phyloP scores from a whole-genome alignment of 2,113 vertebrate species.

The Plecotus auritus region DNA sequence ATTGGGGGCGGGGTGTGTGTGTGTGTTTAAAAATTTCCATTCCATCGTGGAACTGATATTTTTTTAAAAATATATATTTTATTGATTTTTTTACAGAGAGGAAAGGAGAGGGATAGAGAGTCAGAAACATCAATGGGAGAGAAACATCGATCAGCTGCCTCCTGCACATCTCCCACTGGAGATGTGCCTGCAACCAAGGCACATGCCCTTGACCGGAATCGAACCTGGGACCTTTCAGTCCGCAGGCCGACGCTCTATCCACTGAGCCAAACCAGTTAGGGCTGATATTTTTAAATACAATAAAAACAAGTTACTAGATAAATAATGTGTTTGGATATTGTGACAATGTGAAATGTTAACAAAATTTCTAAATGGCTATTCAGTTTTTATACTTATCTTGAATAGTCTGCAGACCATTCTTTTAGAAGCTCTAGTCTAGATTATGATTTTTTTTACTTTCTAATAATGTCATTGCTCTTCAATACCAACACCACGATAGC shows the following conservation, averaged over 20 bases:
- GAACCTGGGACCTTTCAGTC: no score
- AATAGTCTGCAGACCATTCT: background rate
- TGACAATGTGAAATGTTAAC: background rate
- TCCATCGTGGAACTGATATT: background rate
- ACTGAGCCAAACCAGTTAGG: no score
- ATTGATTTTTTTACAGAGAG: no score
- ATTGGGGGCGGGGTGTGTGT: background rate
- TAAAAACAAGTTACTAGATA: background rate
- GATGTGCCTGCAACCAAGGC: no score
- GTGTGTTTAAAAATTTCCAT: background rate
- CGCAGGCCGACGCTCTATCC: no score
- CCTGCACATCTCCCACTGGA: no score
- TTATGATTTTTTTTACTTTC: background rate
- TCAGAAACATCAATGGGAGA: no score
- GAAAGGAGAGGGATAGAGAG: no score
- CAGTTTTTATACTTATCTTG: background rate
- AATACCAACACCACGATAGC: background rate
- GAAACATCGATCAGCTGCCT: no score
- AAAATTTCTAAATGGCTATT: background rate
- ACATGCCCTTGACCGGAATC: no score
- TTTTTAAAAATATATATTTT: background rate
- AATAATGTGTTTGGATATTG: background rate
- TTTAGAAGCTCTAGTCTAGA: background rate
- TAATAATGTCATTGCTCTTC: background rate
- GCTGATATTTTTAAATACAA: background rate